A percentile compares a stretch with the other conserved stretches of the same genome.
Evolutionary conservation across 2,113 vertebrate genomes (phyloP).

Genomic region (Myotis lucifugus): DNA sequence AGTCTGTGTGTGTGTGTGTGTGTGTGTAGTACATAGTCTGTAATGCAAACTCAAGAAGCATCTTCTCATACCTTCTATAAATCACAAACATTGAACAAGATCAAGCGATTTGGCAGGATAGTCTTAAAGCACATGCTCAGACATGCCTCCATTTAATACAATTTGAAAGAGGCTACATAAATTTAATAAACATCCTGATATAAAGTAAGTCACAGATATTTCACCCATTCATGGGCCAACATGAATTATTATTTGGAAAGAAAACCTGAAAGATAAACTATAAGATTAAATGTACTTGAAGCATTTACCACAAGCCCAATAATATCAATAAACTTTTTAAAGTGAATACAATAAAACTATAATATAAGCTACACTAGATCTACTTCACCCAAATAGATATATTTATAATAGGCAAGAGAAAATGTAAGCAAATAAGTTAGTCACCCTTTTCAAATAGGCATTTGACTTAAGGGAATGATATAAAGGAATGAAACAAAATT

Average conservation of each 20-base stretch:
- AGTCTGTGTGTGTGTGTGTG: neutral
- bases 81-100: neutral
- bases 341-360: conserved; percentile 40
- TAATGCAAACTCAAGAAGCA: neutral
- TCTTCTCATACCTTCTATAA: neutral
- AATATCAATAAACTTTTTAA: conserved; percentile 50
- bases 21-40: neutral
- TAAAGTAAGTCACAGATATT: neutral
- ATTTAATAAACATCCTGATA: conserved; percentile 26
- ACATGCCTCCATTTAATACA: neutral
- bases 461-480: neutral
- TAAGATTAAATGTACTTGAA: conserved; percentile 45
- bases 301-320: conserved; percentile 17
- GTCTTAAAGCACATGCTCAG: neutral
- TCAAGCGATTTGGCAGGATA: neutral
- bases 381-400: neutral
- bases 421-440: neutral
- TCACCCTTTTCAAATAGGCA: neutral
- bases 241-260: conserved; percentile 26
- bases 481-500: neutral
- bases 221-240: neutral
- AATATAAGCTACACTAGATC: neutral
- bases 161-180: conserved; percentile 14
- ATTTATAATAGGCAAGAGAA: neutral
- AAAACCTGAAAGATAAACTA: conserved; percentile 47